A percentile compares a stretch with the other conserved stretches of the same genome.
Conservation (phyloP, 2,888 invertebrate species). For the Drosophila borealis region DNA sequence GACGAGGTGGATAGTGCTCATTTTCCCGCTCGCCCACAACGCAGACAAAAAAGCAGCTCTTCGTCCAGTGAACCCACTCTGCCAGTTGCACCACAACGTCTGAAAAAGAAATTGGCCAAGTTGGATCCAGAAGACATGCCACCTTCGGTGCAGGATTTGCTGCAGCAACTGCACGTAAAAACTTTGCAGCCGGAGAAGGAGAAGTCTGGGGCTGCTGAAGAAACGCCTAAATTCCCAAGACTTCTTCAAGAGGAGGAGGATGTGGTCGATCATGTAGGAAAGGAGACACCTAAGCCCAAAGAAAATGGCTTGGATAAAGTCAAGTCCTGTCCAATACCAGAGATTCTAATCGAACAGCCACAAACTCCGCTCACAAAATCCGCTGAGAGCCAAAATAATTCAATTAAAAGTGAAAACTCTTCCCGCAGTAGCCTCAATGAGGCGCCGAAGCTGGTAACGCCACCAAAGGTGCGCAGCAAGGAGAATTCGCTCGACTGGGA, state of each 20-base stretch:
- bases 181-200: neutral
- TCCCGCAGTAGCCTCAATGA: slow-evolving; percentile 59
- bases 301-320: slow-evolving; percentile 14
- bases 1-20: slow-evolving; percentile 56
- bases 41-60: slow-evolving; percentile 79
- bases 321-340: slow-evolving; percentile 7
- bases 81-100: slow-evolving; percentile 71
- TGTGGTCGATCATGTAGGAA: slow-evolving; percentile 2
- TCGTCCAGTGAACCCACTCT: slow-evolving; percentile 80
- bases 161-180: slow-evolving; percentile 59
- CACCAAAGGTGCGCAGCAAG: slow-evolving; percentile 59
- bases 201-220: neutral
- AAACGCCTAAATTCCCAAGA: slow-evolving; percentile 67
- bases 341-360: slow-evolving; percentile 8
- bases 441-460: slow-evolving; percentile 32
- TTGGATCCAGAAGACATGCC: slow-evolving; percentile 81
- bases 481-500: slow-evolving; percentile 74
- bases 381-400: slow-evolving; percentile 14
- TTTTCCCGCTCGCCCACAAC: slow-evolving; percentile 80
- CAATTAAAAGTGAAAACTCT: slow-evolving; percentile 56
- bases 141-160: slow-evolving; percentile 83
- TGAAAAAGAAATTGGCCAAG: slow-evolving; percentile 77
- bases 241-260: slow-evolving; percentile 25
- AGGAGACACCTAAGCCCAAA: neutral
- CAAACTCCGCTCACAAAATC: neutral